Conservation (phyloP, 2,797 vertebrate species). For the Cossypha dichroa region DNA sequence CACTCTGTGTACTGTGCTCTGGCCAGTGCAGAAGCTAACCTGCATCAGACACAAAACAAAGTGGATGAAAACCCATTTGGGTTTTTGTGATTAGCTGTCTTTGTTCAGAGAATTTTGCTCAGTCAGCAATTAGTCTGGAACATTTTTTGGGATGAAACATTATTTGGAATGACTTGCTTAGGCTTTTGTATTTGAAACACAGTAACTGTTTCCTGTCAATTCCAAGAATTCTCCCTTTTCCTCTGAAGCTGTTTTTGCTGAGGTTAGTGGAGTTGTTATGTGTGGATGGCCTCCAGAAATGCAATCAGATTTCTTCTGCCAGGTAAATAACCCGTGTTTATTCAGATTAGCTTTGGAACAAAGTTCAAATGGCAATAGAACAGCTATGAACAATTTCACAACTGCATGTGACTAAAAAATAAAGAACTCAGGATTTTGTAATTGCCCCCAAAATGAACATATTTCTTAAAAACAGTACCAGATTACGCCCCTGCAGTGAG, state of each 20-base stretch:
- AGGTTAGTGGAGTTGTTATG: neutral
- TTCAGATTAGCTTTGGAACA: slow-evolving; percentile 3
- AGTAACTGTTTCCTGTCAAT: neutral
- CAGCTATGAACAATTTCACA: neutral
- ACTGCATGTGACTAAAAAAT: neutral
- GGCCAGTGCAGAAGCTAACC: neutral
- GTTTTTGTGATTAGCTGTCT: neutral
- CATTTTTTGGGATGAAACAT: neutral
- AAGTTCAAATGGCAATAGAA: slow-evolving; percentile 19
- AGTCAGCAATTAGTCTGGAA: neutral
- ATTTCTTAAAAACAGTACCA: neutral
- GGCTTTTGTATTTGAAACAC: neutral
- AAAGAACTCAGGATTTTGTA: neutral
- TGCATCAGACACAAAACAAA: neutral
- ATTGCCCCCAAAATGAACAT: neutral
- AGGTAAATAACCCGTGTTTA: neutral
- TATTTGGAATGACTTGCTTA: neutral
- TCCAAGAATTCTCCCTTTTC: neutral
- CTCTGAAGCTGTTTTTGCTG: neutral
- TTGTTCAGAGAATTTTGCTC: neutral
- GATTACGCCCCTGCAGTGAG: neutral
- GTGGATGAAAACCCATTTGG: neutral
- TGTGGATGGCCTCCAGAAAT: neutral
- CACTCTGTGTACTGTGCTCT: neutral
- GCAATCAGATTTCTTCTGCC: neutral